Percentiles rank a stretch among this genome's conserved stretches.
phyloP scores from a whole-genome alignment of 2,888 invertebrate species.

The Trachelus stipa region DNA sequence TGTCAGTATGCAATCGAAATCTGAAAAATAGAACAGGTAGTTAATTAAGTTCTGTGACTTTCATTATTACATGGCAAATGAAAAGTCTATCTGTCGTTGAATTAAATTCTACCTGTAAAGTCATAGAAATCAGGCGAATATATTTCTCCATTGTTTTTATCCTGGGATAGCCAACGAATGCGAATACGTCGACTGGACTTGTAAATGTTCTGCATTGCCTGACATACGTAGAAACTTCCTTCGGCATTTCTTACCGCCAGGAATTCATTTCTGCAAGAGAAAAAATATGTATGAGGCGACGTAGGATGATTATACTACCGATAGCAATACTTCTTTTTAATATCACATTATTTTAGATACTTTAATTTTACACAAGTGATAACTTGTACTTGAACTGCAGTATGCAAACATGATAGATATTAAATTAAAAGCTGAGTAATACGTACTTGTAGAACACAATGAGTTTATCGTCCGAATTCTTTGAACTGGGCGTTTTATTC shows the following conservation, averaged over 20 bases:
- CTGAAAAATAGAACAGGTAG: slow-evolving; percentile 64
- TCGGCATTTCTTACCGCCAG: slow-evolving; percentile 91
- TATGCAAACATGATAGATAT: slow-evolving; percentile 7
- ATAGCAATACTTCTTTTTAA: neutral
- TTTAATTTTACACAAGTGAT: neutral
- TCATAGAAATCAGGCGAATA: slow-evolving; percentile 94
- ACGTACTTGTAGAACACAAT: slow-evolving; percentile 88
- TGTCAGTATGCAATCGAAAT: slow-evolving; percentile 90
- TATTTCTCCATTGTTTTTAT: slow-evolving; percentile 76
- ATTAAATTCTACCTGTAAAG: slow-evolving; percentile 74
- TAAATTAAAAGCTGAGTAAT: neutral
- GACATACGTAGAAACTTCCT: slow-evolving; percentile 89
- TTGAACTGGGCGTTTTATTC: slow-evolving; percentile 70
- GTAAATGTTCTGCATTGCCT: slow-evolving; percentile 91
- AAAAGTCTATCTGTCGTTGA: slow-evolving; percentile 10
- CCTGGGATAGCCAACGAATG: slow-evolving; percentile 90
- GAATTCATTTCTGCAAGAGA: slow-evolving; percentile 81
- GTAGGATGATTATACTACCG: neutral
- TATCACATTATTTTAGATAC: neutral
- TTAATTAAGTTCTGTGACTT: slow-evolving; percentile 8
- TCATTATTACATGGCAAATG: slow-evolving; percentile 26
- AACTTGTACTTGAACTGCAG: neutral
- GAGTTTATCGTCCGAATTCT: slow-evolving; percentile 80
- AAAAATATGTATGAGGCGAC: slow-evolving; percentile 19
- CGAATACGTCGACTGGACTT: slow-evolving; percentile 86